Evolutionary conservation across 2,888 invertebrate genomes (phyloP).

Genomic region (Volucella inflata): DNA sequence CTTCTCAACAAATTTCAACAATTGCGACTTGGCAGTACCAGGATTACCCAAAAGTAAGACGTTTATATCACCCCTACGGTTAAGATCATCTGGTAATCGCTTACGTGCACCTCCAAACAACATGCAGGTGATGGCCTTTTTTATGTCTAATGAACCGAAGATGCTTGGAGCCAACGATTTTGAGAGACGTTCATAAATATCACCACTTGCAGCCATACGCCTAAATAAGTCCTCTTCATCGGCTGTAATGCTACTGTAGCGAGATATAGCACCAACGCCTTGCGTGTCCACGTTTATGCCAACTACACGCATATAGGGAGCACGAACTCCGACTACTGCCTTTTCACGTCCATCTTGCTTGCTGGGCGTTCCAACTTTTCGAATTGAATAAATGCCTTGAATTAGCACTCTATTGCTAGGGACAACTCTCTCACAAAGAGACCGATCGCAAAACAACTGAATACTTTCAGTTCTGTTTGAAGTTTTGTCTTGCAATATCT

Average conservation of each 20-base stretch:
- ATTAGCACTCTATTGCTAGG: constrained; percentile 98
- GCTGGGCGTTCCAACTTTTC: constrained; percentile 88
- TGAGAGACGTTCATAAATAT: constrained; percentile 94
- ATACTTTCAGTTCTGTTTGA: too few relatives aligned
- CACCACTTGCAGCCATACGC: constrained; percentile 91
- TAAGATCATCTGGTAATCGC: constrained; percentile 96
- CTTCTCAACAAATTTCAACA: constrained; percentile 98
- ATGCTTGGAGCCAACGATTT: constrained; percentile 98
- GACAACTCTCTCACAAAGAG: constrained; percentile 95
- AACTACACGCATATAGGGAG: constrained; percentile 96
- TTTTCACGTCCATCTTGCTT: constrained; percentile 90
- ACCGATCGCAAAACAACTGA: constrained; percentile 96
- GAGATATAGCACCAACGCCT: constrained; percentile 87
- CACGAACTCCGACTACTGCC: constrained; percentile 94
- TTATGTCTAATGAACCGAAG: constrained; percentile 96
- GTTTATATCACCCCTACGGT: constrained; percentile 98
- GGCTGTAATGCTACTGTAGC: constrained; percentile 85
- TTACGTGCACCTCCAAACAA: constrained; percentile 96
- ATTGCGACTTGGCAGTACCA: constrained; percentile 99
- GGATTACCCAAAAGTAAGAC: constrained; percentile 98
- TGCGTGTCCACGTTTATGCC: constrained; percentile 95
- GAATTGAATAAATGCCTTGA: constrained; percentile 98
- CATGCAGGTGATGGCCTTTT: constrained; percentile 97
- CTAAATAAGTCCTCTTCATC: constrained; percentile 88
- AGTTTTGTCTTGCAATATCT: too few relatives aligned